These are phyloP conservation scores for Gerosis bhagava DNA, from an alignment of 2,888 invertebrate genomes.

Conservation along the genomic window DNA sequence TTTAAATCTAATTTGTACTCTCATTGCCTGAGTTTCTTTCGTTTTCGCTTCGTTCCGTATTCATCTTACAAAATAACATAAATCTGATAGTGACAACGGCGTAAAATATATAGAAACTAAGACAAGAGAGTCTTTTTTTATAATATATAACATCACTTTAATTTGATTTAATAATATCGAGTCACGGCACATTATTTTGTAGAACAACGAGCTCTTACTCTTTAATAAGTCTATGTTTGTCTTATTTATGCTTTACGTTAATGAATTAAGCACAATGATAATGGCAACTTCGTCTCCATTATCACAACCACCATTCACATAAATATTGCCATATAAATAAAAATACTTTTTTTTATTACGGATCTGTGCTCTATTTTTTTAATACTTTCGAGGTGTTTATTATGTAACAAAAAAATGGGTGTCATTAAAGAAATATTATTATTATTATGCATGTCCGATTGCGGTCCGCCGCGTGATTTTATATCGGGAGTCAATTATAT, in stretches of 20 bases:
- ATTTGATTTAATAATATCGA: conserved; percentile 10
- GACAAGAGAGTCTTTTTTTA: conserved; percentile 19
- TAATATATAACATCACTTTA: conserved; percentile 17
- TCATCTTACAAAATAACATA: too few species aligned
- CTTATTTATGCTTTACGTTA: too few species aligned
- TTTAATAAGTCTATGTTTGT: conserved; percentile 5
- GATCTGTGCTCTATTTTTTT: too few species aligned
- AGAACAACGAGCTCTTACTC: conserved; percentile 14
- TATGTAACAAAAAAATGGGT: too few species aligned
- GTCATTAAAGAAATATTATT: too few species aligned
- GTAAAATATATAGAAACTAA: conserved; percentile 20
- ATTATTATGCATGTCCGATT: not conserved
- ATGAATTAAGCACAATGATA: too few species aligned
- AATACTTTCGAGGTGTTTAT: too few species aligned
- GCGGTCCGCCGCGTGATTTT: conserved; percentile 13
- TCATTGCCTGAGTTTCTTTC: conserved; percentile 23
- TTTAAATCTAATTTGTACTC: conserved; percentile 23
- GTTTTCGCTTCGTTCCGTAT: conserved; percentile 14
- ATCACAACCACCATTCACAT: too few species aligned
- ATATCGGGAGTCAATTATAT: not conserved
- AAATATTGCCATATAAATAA: too few species aligned
- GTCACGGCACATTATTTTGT: conserved; percentile 25
- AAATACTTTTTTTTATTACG: too few species aligned
- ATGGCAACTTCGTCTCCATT: conserved; percentile 7
- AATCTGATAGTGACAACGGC: too few species aligned